Percentiles rank a stretch among this genome's conserved stretches.
phyloP scores from a whole-genome alignment of 2,797 vertebrate species.

The Lagodon rhomboides region DNA sequence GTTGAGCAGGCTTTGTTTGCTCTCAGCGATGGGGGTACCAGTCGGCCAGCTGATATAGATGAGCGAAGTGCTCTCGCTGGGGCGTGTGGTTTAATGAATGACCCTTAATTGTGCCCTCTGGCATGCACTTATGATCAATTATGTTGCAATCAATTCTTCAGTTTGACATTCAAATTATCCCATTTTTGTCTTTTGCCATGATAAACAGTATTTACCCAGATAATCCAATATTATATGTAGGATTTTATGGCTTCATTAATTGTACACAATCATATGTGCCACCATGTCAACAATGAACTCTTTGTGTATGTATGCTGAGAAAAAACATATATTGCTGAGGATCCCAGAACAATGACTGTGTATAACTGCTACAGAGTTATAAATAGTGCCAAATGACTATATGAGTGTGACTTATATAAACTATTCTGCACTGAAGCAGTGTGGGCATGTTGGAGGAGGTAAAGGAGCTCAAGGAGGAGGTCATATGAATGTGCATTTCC shows the following conservation, averaged over 20 bases:
- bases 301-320: background rate
- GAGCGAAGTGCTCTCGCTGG: no score
- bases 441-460: constrained; percentile 17
- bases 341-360: constrained; percentile 12
- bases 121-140: constrained; percentile 1
- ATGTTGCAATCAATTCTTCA: background rate
- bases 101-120: background rate
- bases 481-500: constrained; percentile 73
- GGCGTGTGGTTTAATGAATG: no score
- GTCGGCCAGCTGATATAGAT: no score
- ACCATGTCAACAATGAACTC: constrained; percentile 1
- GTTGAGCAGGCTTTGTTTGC: no score
- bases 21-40: no score
- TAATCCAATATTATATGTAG: background rate
- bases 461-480: constrained; percentile 16
- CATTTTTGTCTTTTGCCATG: constrained; percentile 2
- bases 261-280: background rate
- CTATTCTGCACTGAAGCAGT: constrained; percentile 3
- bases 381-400: constrained; percentile 3
- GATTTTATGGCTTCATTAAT: background rate
- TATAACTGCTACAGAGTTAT: background rate
- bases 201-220: constrained; percentile 46
- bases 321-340: background rate
- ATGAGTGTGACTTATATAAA: constrained; percentile 1
- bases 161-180: background rate